Percentiles rank a stretch among this genome's conserved stretches.
Evolutionary conservation across 2,113 vertebrate genomes (phyloP).

Genomic region (Nyctibius bracteatus): DNA sequence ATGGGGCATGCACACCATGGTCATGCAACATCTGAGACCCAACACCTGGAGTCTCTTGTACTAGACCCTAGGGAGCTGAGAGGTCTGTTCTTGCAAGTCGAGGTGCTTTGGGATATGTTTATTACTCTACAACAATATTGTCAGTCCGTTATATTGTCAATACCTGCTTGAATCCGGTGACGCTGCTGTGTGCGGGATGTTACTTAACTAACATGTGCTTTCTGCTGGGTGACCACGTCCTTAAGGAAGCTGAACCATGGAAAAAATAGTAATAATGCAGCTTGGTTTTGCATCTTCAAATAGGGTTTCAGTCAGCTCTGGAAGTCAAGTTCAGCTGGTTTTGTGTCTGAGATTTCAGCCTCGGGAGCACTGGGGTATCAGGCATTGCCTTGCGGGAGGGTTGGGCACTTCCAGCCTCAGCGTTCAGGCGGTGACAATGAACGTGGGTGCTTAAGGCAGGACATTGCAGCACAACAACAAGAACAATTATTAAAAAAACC

Average conservation of each 20-base stretch:
- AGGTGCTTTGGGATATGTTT: not conserved
- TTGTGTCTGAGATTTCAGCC: not conserved
- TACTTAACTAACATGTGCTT: not conserved
- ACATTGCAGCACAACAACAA: not conserved
- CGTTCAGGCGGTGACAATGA: not conserved
- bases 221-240: not conserved
- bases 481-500: not conserved
- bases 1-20: not conserved
- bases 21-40: not conserved
- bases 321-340: not conserved
- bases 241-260: not conserved
- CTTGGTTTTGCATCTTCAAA: not conserved
- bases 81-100: not conserved
- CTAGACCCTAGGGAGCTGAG: not conserved
- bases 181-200: not conserved
- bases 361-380: not conserved
- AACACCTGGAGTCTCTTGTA: not conserved
- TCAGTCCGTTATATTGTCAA: not conserved
- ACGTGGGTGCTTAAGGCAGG: not conserved
- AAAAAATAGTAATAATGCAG: not conserved
- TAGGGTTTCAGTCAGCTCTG: rapidly evolving
- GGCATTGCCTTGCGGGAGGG: not conserved
- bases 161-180: not conserved
- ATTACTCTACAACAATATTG: not conserved
- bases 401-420: not conserved